A percentile compares a stretch with the other conserved stretches of the same genome.
These are phyloP conservation scores for Calycopis cecrops DNA, from an alignment of 1,140 invertebrate species.

Conservation along the genomic window DNA sequence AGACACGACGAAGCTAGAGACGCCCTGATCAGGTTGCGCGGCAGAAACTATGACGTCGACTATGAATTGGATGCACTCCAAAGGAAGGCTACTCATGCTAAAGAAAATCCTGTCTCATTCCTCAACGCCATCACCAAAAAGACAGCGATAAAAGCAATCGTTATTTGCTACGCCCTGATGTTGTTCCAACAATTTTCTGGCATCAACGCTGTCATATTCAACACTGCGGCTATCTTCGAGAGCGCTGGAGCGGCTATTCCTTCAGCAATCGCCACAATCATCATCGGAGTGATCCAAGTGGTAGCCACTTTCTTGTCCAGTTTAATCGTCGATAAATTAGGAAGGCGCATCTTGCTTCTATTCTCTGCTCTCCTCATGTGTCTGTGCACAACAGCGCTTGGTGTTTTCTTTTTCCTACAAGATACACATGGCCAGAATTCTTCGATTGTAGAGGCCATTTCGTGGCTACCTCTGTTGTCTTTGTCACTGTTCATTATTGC, in stretches of 20 bases:
- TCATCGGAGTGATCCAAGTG: slow-evolving; percentile 88
- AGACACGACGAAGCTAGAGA: slow-evolving; percentile 78
- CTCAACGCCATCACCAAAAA: slow-evolving; percentile 75
- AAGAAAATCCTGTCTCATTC: slow-evolving; percentile 73
- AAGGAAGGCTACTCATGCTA: slow-evolving; percentile 76
- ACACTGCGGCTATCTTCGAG: slow-evolving; percentile 83
- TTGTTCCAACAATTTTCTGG: slow-evolving; percentile 90
- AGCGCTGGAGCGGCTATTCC: slow-evolving; percentile 77
- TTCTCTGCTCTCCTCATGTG: slow-evolving; percentile 79
- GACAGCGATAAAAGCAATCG: slow-evolving; percentile 80
- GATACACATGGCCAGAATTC: slow-evolving; percentile 63
- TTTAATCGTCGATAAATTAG: slow-evolving; percentile 85
- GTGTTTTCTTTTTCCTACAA: slow-evolving; percentile 80
- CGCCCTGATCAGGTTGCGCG: slow-evolving; percentile 80
- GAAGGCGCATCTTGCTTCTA: slow-evolving; percentile 82
- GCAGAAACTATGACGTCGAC: slow-evolving; percentile 79
- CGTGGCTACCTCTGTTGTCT: slow-evolving; percentile 83
- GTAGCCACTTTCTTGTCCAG: slow-evolving; percentile 81
- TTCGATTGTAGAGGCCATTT: slow-evolving; percentile 71
- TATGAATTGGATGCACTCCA: slow-evolving; percentile 76
- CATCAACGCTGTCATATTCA: slow-evolving; percentile 91
- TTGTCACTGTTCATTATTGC: slow-evolving; percentile 85
- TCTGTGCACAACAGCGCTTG: slow-evolving; percentile 76
- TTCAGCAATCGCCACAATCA: slow-evolving; percentile 78
- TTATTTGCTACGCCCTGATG: slow-evolving; percentile 87